Evolutionary conservation across 2,113 vertebrate species (phyloP).

Genomic region (Brienomyrus brachyistius): DNA sequence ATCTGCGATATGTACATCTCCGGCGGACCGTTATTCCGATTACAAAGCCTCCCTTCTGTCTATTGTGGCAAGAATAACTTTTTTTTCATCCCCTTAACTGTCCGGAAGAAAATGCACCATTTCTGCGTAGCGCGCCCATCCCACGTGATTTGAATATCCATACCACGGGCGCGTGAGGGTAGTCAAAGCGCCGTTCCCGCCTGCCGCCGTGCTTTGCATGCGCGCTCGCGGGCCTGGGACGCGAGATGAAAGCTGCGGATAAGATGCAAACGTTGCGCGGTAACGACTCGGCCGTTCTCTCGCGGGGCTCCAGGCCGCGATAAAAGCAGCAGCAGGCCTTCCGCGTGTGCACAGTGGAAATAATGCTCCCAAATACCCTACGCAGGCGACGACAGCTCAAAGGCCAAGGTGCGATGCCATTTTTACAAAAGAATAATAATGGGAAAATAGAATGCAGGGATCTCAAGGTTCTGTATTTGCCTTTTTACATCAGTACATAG

Average conservation of each 20-base stretch:
- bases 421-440: not conserved
- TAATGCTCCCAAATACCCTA: not conserved
- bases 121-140: not conserved
- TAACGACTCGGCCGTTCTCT: not conserved
- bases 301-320: not conserved
- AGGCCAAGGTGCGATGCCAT: not conserved
- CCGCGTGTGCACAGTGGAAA: not conserved
- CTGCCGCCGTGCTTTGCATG: constrained; percentile 21
- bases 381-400: not conserved
- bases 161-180: not conserved
- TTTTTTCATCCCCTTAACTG: not conserved
- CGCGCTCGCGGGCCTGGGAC: not conserved
- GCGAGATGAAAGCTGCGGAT: not conserved
- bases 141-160: constrained; percentile 19
- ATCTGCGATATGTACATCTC: not conserved
- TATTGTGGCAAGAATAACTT: not conserved
- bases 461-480: not conserved
- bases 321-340: not conserved
- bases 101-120: not conserved
- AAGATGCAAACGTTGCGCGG: not conserved
- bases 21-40: not conserved
- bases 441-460: not conserved
- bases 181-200: not conserved
- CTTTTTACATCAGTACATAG: not conserved
- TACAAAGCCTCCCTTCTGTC: not conserved